phyloP scores from a whole-genome alignment of 2,797 vertebrate genomes.

The Rhincodon typus region DNA sequence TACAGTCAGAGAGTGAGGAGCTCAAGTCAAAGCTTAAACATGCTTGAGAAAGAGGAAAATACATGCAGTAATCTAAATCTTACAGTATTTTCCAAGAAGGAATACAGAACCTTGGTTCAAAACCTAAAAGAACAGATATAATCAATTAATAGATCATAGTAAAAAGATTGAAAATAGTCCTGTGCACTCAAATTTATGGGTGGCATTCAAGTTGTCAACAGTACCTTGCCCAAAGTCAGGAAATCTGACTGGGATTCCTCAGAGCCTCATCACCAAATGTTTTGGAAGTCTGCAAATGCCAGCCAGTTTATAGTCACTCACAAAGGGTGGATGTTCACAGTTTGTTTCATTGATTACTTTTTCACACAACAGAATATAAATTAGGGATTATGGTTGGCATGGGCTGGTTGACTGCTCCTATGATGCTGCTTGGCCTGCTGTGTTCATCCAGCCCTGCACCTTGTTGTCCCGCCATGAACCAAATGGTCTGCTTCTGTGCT shows the following conservation, averaged over 20 bases:
- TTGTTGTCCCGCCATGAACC: too few species aligned
- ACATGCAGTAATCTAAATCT: constrained; percentile 62
- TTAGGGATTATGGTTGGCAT: too few species aligned
- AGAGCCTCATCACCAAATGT: not conserved
- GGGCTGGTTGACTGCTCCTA: too few species aligned
- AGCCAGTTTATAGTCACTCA: not conserved
- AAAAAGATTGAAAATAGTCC: not conserved
- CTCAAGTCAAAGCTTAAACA: constrained; percentile 62
- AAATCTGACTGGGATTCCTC: not conserved
- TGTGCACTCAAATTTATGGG: not conserved
- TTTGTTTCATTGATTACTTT: not conserved
- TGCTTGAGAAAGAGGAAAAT: constrained; percentile 60
- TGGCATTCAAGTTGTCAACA: not conserved
- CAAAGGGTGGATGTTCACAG: not conserved
- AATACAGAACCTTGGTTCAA: constrained; percentile 67
- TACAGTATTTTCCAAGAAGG: constrained; percentile 55
- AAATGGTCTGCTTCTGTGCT: too few species aligned
- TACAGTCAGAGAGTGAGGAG: constrained; percentile 62
- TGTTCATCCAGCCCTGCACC: too few species aligned
- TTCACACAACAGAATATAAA: not conserved
- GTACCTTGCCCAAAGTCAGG: not conserved
- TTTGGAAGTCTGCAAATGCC: not conserved
- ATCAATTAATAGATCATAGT: constrained; percentile 58
- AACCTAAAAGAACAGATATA: constrained; percentile 72
- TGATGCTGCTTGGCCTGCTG: too few species aligned